Evolutionary conservation across 1,140 invertebrate genomes (phyloP).

Genomic region (Lordiphosa mommai): DNA sequence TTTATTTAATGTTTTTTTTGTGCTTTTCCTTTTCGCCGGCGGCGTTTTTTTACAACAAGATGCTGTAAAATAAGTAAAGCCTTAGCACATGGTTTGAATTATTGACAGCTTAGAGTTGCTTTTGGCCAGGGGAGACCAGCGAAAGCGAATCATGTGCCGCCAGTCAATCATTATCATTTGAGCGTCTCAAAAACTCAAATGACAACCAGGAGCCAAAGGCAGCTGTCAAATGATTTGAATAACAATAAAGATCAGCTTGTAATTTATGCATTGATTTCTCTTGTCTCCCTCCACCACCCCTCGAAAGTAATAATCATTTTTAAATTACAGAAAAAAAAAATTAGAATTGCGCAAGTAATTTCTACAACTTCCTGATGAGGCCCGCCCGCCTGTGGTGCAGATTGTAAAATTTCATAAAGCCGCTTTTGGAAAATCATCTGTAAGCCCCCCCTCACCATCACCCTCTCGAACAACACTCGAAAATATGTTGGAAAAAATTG

Average conservation of each 20-base stretch:
- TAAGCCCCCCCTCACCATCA: conserved; percentile 32
- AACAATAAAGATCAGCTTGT: conserved; percentile 74
- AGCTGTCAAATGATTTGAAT: conserved; percentile 66
- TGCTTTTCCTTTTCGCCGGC: conserved; percentile 10
- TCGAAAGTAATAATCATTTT: conserved; percentile 65
- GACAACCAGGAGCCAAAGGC: conserved; percentile 13
- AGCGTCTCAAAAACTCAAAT: conserved; percentile 23
- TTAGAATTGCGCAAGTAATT: conserved; percentile 36
- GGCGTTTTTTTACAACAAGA: conserved; percentile 2
- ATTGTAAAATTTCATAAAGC: conserved; percentile 62
- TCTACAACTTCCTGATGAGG: conserved; percentile 42
- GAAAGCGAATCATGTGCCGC: conserved; percentile 11
- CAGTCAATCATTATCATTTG: conserved; percentile 70
- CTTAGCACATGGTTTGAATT: conserved; percentile 62
- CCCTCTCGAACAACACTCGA: conserved; percentile 49
- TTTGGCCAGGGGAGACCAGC: no score
- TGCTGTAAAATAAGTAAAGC: conserved; percentile 42
- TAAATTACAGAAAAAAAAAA: conserved; percentile 57
- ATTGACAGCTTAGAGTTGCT: conserved; percentile 60
- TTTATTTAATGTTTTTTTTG: neutral
- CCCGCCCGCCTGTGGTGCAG: conserved; percentile 47
- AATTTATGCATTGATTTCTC: conserved; percentile 73
- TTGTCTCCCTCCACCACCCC: neutral
- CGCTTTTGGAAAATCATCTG: conserved; percentile 56
- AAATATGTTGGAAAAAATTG: conserved; percentile 56